Percentiles rank a stretch among this genome's conserved stretches.
phyloP scores from a whole-genome alignment of 2,888 invertebrate species.

The Deroplatys truncata region DNA sequence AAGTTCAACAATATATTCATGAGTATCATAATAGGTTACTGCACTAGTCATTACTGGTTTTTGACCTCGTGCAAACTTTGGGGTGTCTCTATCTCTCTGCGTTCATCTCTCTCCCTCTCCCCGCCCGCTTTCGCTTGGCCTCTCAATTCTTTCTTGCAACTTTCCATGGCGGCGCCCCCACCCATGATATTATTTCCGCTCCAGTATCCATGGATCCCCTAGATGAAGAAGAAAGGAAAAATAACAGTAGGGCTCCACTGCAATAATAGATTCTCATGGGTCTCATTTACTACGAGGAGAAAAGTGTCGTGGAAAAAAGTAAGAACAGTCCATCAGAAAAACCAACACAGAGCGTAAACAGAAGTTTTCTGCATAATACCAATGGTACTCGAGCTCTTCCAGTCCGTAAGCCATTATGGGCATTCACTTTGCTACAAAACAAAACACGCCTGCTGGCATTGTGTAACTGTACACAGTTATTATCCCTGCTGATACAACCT shows the following conservation, averaged over 20 bases:
- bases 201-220: not conserved
- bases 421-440: too few species aligned
- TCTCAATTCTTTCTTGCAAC: not conserved
- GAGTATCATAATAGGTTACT: not conserved
- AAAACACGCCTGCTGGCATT: too few species aligned
- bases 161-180: not conserved
- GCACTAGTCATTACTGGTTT: not conserved
- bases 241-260: not conserved
- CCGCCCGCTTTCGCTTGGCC: not conserved
- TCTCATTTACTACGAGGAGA: not conserved
- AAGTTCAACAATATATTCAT: not conserved
- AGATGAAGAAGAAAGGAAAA: not conserved
- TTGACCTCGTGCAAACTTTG: not conserved
- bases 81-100: not conserved
- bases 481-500: too few species aligned
- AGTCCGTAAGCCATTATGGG: too few species aligned
- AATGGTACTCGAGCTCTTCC: too few species aligned
- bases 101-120: not conserved
- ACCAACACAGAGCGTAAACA: not conserved
- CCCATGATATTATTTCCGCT: not conserved
- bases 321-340: not conserved
- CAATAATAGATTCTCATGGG: not conserved
- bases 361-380: too few species aligned
- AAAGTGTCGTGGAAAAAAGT: not conserved
- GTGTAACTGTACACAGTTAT: too few species aligned